Evolutionary conservation across 92 coral and sea anemone species (phyloP).

Genomic region (Palythoa caribaeorum): DNA sequence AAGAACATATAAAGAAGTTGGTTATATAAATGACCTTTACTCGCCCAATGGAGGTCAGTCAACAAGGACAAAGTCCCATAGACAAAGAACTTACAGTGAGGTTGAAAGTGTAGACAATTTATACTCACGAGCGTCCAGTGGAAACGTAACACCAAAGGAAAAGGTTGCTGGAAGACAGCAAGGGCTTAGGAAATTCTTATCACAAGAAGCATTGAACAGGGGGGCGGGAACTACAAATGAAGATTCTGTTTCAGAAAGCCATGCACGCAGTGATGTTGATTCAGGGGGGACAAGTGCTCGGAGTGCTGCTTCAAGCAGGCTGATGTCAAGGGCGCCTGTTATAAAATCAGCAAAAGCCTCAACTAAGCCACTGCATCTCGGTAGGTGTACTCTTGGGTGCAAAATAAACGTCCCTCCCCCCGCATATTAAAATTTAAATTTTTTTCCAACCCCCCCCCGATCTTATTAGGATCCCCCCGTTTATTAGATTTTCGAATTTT

Average conservation of each 20-base stretch:
- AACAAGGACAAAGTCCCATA: constrained; percentile 46
- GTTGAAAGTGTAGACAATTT: constrained; percentile 72
- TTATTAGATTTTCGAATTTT: no score
- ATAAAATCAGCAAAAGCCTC: constrained; percentile 82
- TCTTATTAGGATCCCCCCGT: no score
- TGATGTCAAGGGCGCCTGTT: constrained; percentile 75
- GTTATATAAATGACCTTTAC: neutral
- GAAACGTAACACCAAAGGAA: constrained; percentile 11
- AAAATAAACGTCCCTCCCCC: no score
- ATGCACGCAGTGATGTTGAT: constrained; percentile 30
- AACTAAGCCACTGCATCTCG: constrained; percentile 89
- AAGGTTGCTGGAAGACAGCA: neutral
- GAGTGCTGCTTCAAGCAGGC: constrained; percentile 68
- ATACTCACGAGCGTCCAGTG: constrained; percentile 38
- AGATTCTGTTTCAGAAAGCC: neutral
- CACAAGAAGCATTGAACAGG: constrained; percentile 8
- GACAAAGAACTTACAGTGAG: constrained; percentile 78
- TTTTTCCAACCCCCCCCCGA: no score
- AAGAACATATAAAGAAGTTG: constrained; percentile 36
- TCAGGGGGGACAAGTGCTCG: constrained; percentile 57
- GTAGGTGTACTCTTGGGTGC: constrained; percentile 55
- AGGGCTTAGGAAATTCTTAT: neutral
- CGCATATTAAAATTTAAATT: no score
- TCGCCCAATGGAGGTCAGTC: constrained; percentile 26
- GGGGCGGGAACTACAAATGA: neutral